phyloP scores from a whole-genome alignment of 2,888 invertebrate genomes.

The Coremacera marginata region DNA sequence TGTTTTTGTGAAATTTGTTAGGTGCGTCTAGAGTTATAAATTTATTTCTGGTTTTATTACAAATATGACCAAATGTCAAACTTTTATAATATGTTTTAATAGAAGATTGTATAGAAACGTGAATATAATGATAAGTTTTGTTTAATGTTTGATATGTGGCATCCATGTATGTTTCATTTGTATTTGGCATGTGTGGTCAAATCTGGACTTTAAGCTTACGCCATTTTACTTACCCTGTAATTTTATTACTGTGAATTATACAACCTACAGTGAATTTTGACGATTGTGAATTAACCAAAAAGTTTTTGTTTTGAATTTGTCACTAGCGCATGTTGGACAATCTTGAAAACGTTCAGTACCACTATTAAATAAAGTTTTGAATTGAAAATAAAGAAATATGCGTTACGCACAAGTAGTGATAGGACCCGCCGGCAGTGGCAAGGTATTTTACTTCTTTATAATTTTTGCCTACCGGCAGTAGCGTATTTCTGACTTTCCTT shows the following conservation, averaged over 20 bases:
- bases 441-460: conserved; percentile 73
- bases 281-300: not conserved
- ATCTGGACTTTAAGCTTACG: no score
- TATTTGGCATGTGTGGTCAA: no score
- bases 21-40: no score
- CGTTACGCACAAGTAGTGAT: conserved; percentile 95
- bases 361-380: not conserved
- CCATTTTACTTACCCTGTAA: not conserved
- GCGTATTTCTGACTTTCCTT: conserved; percentile 51
- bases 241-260: not conserved
- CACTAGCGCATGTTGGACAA: not conserved
- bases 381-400: conserved; percentile 71
- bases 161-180: no score
- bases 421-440: conserved; percentile 97
- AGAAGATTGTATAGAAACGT: no score
- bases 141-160: no score
- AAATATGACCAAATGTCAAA: no score
- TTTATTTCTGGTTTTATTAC: no score
- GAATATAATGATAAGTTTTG: no score
- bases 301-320: not conserved
- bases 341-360: not conserved
- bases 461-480: conserved; percentile 1
- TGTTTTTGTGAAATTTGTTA: no score
- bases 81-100: no score
- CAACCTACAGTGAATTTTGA: no score